A percentile compares a stretch with the other conserved stretches of the same genome.
These are phyloP conservation scores for Motacilla alba DNA, from an alignment of 2,113 vertebrate species.

Conservation along the genomic window DNA sequence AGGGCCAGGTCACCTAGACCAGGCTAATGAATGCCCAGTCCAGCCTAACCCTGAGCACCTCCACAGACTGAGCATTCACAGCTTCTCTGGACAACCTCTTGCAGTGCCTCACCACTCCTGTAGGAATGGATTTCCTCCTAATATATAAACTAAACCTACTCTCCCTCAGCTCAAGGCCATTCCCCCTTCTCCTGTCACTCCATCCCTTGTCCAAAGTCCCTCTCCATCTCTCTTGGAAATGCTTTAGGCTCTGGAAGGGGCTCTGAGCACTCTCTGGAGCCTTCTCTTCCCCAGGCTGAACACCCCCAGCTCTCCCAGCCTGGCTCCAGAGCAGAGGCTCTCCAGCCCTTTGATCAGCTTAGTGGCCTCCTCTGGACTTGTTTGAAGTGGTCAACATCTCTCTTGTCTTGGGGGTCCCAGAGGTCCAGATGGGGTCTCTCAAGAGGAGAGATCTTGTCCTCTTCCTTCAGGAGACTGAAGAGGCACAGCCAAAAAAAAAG, in stretches of 20 bases:
- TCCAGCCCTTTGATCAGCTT: neutral
- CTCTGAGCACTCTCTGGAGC: neutral
- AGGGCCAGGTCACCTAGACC: neutral
- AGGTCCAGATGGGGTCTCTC: neutral
- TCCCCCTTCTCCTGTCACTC: neutral
- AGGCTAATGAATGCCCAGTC: neutral
- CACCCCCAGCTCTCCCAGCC: neutral
- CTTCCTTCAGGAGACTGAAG: neutral
- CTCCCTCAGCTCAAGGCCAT: neutral
- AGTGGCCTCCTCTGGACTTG: neutral
- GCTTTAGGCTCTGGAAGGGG: fast-evolving
- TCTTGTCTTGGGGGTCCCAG: neutral
- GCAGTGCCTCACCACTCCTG: neutral
- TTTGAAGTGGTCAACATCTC: neutral
- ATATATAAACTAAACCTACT: neutral
- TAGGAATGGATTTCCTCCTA: neutral
- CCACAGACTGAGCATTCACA: too few relatives aligned
- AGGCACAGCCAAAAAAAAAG: neutral
- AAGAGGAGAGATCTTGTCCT: neutral
- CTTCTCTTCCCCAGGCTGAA: neutral
- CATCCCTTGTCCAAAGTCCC: neutral
- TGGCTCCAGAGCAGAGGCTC: neutral
- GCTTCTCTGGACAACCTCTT: neutral
- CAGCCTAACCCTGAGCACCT: neutral
- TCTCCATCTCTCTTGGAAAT: neutral